Conservation (phyloP, 2,113 vertebrate species). For the Malurus cyaneus region DNA sequence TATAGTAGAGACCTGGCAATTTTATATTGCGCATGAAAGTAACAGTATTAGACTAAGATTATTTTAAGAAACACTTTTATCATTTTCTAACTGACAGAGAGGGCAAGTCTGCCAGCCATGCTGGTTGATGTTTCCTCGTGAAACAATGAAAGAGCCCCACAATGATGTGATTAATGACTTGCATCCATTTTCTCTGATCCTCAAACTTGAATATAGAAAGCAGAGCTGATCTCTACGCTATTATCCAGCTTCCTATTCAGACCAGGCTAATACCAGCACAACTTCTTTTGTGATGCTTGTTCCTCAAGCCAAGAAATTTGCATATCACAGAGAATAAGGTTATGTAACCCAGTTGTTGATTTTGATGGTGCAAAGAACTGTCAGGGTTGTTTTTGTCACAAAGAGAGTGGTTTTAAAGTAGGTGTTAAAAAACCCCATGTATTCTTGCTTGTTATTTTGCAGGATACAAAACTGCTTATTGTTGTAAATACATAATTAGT, state of each 20-base stretch:
- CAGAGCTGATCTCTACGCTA: background rate
- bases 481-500: background rate
- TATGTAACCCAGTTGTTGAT: slow-evolving; percentile 45
- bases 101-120: background rate
- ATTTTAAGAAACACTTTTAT: slow-evolving; percentile 70
- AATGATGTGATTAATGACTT: slow-evolving; percentile 56
- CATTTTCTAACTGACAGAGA: slow-evolving; percentile 49
- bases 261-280: slow-evolving; percentile 48
- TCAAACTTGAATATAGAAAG: slow-evolving; percentile 32
- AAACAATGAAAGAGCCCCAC: slow-evolving; percentile 43
- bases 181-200: slow-evolving; percentile 50
- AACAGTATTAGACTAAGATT: slow-evolving; percentile 58
- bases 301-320: slow-evolving; percentile 39
- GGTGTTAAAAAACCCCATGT: background rate
- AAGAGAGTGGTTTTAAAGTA: background rate
- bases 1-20: slow-evolving; percentile 7
- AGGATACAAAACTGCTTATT: background rate
- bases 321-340: slow-evolving; percentile 44
- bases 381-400: slow-evolving; percentile 6
- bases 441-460: background rate
- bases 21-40: slow-evolving; percentile 22
- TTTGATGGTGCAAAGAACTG: background rate
- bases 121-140: slow-evolving; percentile 14
- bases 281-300: slow-evolving; percentile 15
- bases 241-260: slow-evolving; percentile 52